These are phyloP conservation scores for Margarornis squamiger DNA, from an alignment of 2,797 vertebrate species.

Conservation along the genomic window DNA sequence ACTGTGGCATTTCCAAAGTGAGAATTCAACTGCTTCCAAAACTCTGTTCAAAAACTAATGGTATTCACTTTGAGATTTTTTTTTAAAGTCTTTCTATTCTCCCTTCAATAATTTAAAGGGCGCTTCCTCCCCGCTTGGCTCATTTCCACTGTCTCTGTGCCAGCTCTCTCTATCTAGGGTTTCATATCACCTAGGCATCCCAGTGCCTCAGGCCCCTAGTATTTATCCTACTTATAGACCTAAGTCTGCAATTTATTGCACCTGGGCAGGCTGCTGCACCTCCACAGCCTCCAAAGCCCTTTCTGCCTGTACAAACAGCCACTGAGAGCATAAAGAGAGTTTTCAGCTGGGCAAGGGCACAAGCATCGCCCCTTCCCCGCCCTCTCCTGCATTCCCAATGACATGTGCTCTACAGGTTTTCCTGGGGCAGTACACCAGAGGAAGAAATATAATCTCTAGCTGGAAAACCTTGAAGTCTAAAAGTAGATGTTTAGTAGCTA, in stretches of 20 bases:
- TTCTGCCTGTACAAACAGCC: not conserved
- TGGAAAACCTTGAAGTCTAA: not conserved
- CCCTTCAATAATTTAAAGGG: not conserved
- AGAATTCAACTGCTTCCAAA: not conserved
- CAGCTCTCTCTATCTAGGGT: not conserved
- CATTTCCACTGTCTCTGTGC: not conserved
- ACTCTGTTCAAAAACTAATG: not conserved
- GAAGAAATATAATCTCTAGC: not conserved
- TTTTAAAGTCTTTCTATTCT: not conserved
- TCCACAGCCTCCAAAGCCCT: not conserved
- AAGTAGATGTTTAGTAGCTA: not conserved
- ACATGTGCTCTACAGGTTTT: not conserved
- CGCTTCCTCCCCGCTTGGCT: not conserved
- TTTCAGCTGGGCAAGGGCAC: not conserved
- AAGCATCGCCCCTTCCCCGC: not conserved
- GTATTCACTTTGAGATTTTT: not conserved
- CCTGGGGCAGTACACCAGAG: fast-evolving
- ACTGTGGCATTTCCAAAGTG: not conserved
- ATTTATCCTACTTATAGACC: not conserved
- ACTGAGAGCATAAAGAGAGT: not conserved
- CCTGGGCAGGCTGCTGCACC: not conserved
- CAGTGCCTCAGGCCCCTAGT: not conserved
- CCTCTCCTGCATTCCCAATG: not conserved
- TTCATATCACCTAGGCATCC: not conserved
- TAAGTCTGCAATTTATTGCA: not conserved